Evolutionary conservation across 2,888 invertebrate species (phyloP).

Genomic region (Sarcophaga subvicina): DNA sequence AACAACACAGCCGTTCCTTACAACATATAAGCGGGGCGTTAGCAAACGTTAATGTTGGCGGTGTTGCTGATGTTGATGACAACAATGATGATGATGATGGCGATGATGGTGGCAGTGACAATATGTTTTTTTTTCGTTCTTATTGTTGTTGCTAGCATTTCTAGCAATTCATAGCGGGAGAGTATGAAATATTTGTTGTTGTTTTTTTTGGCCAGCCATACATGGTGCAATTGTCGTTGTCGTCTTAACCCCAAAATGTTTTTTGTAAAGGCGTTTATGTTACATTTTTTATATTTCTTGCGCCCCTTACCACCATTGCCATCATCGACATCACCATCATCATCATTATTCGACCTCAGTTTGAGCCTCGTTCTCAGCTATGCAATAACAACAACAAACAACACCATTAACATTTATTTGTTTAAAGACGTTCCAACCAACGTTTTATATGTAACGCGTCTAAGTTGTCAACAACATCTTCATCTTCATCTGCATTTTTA

Average conservation of each 20-base stretch:
- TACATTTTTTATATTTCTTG: conserved; percentile 63
- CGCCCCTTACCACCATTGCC: conserved; percentile 13
- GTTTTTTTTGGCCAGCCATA: conserved; percentile 17
- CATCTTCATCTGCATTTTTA: conserved; percentile 35
- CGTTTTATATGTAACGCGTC: conserved; percentile 42
- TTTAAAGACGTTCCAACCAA: conserved; percentile 36
- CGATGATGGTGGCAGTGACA: conserved; percentile 69
- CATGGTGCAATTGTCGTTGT: conserved; percentile 61
- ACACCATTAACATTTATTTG: conserved; percentile 59
- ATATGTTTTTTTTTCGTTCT: conserved; percentile 52
- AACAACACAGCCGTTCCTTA: neutral
- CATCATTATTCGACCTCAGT: conserved; percentile 58
- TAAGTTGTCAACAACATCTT: conserved; percentile 56
- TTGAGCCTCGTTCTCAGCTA: conserved; percentile 38
- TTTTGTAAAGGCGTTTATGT: conserved; percentile 71
- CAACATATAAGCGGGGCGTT: conserved; percentile 53
- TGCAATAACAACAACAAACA: conserved; percentile 50
- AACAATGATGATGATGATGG: conserved; percentile 3
- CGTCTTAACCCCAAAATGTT: conserved; percentile 67
- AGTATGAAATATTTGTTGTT: conserved; percentile 38
- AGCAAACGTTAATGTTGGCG: conserved; percentile 57
- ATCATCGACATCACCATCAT: conserved; percentile 31
- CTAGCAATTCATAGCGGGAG: conserved; percentile 46
- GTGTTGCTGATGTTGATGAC: conserved; percentile 65
- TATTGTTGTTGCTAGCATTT: conserved; percentile 51